Evolutionary conservation across 2,797 vertebrate species (phyloP).

Genomic region (Megalops cyprinoides): DNA sequence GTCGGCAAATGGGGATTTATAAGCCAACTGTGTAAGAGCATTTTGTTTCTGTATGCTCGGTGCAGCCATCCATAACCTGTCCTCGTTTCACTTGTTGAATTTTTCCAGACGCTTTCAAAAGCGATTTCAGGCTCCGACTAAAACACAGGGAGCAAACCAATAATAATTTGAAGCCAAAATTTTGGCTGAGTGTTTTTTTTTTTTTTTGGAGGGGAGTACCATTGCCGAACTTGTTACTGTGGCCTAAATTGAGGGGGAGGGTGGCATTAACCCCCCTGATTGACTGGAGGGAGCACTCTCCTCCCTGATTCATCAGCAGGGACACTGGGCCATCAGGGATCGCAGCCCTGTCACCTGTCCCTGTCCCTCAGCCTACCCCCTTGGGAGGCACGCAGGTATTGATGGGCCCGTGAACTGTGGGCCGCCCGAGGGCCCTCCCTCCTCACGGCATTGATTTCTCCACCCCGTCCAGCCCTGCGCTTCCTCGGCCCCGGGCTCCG

Average conservation of each 20-base stretch:
- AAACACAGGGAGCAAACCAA: neutral
- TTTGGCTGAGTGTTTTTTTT: neutral
- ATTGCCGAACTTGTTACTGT: neutral
- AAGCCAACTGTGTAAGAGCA: neutral
- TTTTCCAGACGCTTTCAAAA: too few relatives aligned
- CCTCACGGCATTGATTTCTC: slow-evolving; percentile 37
- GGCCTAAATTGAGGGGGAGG: neutral
- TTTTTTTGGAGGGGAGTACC: neutral
- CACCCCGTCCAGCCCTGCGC: slow-evolving; percentile 25
- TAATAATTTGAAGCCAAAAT: neutral
- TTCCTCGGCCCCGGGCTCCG: slow-evolving; percentile 28
- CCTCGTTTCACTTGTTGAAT: neutral
- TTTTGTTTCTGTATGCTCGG: neutral
- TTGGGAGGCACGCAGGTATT: slow-evolving; percentile 45
- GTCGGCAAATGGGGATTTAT: neutral
- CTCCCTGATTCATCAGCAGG: neutral
- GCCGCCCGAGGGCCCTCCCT: slow-evolving; percentile 21
- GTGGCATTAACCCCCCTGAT: neutral
- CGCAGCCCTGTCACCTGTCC: slow-evolving; percentile 35
- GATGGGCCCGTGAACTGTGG: slow-evolving; percentile 44
- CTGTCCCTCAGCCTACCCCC: slow-evolving; percentile 28
- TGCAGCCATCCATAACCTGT: neutral
- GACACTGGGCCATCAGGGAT: too few relatives aligned
- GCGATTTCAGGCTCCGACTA: neutral
- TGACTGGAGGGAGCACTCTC: neutral